Percentiles rank a stretch among this genome's conserved stretches.
phyloP scores from a whole-genome alignment of 2,797 vertebrate species.

The Phrynocephalus forsythii region DNA sequence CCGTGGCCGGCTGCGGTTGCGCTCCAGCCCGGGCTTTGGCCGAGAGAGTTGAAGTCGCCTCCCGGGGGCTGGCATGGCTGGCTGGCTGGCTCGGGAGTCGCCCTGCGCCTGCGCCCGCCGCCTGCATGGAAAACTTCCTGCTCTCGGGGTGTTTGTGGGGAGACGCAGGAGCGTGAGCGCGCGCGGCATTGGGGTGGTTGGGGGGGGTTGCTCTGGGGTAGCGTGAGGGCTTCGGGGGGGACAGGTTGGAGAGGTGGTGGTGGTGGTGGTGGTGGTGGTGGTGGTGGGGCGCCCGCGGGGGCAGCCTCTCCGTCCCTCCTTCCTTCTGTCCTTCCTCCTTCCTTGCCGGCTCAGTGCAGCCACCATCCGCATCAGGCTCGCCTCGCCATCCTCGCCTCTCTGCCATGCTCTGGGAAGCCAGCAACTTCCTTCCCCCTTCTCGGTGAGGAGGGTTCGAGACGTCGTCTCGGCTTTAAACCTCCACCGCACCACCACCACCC shows the following conservation, averaged over 20 bases:
- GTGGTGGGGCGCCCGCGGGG: not conserved
- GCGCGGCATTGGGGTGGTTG: conserved; percentile 17
- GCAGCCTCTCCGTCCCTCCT: not conserved
- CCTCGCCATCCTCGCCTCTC: not conserved
- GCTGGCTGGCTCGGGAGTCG: conserved; percentile 63
- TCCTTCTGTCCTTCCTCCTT: not conserved
- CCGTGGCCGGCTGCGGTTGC: not conserved
- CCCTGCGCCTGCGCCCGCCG: conserved; percentile 77
- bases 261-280: no score
- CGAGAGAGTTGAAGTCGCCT: conserved; percentile 54
- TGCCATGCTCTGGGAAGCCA: not conserved
- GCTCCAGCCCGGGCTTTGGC: not conserved
- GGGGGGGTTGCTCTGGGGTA: not conserved
- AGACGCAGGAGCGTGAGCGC: conserved; percentile 33
- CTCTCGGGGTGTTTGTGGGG: not conserved
- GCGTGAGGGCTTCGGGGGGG: not conserved
- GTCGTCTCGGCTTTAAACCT: not conserved
- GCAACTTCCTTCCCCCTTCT: not conserved
- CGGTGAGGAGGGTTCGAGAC: conserved; percentile 25
- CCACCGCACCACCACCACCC: no score
- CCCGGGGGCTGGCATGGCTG: conserved; percentile 51
- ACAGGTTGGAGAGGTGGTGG: no score
- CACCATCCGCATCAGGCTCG: not conserved
- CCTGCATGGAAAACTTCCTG: conserved; percentile 46
- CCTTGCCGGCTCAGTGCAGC: not conserved